Percentiles rank a stretch among this genome's conserved stretches.
Evolutionary conservation across 1,140 invertebrate species (phyloP).

Genomic region (Lamellibrachia luymesi): DNA sequence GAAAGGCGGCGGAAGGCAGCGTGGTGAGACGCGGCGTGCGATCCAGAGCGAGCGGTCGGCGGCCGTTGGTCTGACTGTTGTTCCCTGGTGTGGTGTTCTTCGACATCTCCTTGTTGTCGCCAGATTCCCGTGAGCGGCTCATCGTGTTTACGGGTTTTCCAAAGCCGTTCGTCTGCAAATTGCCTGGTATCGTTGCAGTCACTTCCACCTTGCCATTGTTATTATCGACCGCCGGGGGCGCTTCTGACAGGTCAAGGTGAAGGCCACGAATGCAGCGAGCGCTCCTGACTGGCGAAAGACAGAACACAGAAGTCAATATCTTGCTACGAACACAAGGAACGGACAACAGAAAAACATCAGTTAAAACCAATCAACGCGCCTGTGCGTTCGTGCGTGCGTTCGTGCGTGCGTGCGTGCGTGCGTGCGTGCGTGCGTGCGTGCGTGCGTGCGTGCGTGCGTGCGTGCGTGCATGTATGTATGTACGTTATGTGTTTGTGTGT

Average conservation of each 20-base stretch:
- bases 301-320: not conserved
- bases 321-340: not conserved
- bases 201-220: not conserved
- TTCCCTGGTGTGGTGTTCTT: not conserved
- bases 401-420: not conserved
- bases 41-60: not conserved
- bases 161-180: not conserved
- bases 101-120: not conserved
- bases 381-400: not conserved
- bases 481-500: not conserved
- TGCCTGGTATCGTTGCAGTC: not conserved
- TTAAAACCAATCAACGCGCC: not conserved
- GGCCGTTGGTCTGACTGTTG: not conserved
- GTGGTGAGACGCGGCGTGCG: not conserved
- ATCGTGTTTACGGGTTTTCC: too few species aligned
- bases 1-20: not conserved
- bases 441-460: not conserved
- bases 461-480: not conserved
- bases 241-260: not conserved
- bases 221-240: not conserved
- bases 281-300: not conserved
- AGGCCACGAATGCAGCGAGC: not conserved
- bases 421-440: too few species aligned
- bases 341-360: not conserved
- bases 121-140: too few species aligned